These are phyloP conservation scores for Serranochromis macrocephalus DNA, from an alignment of 2,113 vertebrate genomes.

Conservation along the genomic window DNA sequence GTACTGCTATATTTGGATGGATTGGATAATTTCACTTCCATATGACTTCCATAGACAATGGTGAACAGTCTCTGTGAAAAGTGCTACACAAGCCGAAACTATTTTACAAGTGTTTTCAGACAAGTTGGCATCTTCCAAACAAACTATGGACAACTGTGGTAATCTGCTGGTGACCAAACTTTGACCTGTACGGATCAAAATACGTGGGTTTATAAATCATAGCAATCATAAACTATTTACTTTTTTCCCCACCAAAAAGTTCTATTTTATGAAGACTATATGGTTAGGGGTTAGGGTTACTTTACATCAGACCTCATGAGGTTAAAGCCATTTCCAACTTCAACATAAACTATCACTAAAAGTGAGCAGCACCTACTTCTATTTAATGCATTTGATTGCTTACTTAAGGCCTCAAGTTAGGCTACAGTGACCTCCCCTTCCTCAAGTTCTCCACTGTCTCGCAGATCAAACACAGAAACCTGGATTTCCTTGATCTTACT, in stretches of 20 bases:
- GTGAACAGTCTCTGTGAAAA: not conserved
- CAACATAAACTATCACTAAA: not conserved
- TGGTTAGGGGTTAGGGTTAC: not conserved
- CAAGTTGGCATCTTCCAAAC: not conserved
- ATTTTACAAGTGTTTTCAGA: not conserved
- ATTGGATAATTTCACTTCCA: not conserved
- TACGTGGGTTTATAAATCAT: not conserved
- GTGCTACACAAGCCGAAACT: not conserved
- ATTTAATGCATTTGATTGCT: not conserved
- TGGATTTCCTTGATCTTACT: slow-evolving; percentile 10
- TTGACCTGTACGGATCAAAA: not conserved
- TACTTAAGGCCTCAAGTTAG: not conserved
- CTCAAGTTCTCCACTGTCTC: not conserved
- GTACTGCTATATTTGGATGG: not conserved
- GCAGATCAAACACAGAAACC: not conserved
- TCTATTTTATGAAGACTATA: not conserved
- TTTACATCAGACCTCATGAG: not conserved
- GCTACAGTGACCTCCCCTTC: not conserved
- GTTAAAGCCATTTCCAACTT: not conserved
- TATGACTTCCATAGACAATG: not conserved
- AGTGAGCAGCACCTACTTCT: not conserved
- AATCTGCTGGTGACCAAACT: not conserved
- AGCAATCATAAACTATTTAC: not conserved
- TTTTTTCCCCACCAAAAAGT: not conserved
- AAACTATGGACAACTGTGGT: not conserved